Base-by-base conservation (phyloP, 2,888 invertebrate genomes). In the Uloborus plumipes region DNA sequence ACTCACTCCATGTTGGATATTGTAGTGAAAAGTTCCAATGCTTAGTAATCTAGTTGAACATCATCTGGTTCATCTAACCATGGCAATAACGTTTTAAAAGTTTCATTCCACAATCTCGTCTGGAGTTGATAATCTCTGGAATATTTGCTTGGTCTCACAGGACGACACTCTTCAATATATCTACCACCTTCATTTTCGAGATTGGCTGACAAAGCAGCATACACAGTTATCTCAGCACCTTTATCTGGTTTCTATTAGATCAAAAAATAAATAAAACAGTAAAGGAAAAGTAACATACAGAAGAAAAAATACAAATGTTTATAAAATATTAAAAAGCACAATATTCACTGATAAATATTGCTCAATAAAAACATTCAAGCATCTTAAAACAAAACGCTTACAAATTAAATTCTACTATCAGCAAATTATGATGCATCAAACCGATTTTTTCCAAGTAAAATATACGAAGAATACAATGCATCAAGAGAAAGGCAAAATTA, bases 151-250 rank as follows among this genome's bases (percentile, higher is more conserved):
- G 86, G 76, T 62, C 78, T 69, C 50, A 80, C 73, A 31, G 75
- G 91, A 83, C 91, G 89, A 87, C 95, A 94, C 88, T 96, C 95
- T 87, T 93, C 93, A 50, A 95, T 92, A 88, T 96, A 97, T 6
- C 92, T 90, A n/a, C 96, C 96, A 1, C 95, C 94, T 87, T 91
- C 91, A 4, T 92, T 92, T 88, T 95, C 94, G 22, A 96, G 89
- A 50, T 92, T 90, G 62, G 93, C 92, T 62, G 94, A 93, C 16
- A 96, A 91, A 86, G 94, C 94, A 14, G 95, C 92, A 89, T 92
- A 93, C 11, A 94, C 91, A 67, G 95, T 92, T 0, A 95, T 92
- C 80, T 92, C 91, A 0, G 97, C 94, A 22, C 97, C 97, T 88
- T 94, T 92, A 81, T 92, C 92, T 7, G 95, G 93, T 0, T 92